Evolutionary conservation across 2,888 invertebrate species (phyloP).

Genomic region (Bhutanitis thaidina): DNA sequence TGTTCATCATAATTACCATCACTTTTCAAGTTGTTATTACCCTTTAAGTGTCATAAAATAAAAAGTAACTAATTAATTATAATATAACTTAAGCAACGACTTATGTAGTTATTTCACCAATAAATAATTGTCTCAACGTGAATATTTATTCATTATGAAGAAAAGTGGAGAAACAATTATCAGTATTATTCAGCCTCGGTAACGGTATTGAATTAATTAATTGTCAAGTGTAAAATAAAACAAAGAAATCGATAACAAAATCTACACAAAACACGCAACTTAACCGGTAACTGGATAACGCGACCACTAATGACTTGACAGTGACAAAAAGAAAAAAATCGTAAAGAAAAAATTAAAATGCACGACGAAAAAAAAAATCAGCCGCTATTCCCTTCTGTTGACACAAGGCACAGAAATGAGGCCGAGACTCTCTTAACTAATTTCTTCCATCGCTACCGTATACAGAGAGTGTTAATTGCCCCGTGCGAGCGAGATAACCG

Average conservation of each 20-base stretch:
- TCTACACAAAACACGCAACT: conserved; percentile 19
- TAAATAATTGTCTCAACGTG: too few species aligned
- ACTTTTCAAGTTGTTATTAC: too few species aligned
- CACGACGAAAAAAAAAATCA: conserved; percentile 19
- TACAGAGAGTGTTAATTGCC: conserved; percentile 70
- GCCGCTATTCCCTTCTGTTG: conserved; percentile 16
- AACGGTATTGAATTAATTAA: conserved; percentile 18
- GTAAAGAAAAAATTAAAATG: conserved; percentile 19
- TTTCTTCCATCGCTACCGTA: conserved; percentile 74
- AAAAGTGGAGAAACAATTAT: too few species aligned
- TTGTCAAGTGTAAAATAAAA: conserved; percentile 10
- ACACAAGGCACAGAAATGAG: conserved; percentile 46
- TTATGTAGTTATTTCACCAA: too few species aligned
- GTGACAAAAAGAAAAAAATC: conserved; percentile 20
- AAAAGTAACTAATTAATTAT: too few species aligned
- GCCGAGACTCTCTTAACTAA: conserved; percentile 64
- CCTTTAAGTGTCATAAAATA: too few species aligned
- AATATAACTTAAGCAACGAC: too few species aligned
- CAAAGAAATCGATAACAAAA: conserved; percentile 15
- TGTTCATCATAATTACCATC: too few species aligned
- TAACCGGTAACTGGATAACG: conserved; percentile 19
- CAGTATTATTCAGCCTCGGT: background rate
- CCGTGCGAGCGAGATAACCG: conserved; percentile 36
- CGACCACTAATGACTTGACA: conserved; percentile 26
- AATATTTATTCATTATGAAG: too few species aligned